Conservation (phyloP, 2,113 vertebrate genomes). For the Bubo scandiacus region DNA sequence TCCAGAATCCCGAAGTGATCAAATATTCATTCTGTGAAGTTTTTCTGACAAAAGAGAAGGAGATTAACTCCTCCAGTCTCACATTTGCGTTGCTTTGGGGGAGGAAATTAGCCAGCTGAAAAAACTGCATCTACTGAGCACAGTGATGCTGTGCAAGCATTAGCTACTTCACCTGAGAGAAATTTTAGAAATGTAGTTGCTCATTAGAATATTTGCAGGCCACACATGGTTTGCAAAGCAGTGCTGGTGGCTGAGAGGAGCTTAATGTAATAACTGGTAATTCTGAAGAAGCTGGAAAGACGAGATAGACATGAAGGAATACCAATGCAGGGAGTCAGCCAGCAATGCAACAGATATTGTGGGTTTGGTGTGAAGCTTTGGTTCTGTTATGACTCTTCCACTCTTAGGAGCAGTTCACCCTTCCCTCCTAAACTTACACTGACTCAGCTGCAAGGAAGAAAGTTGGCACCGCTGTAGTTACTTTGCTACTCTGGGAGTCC, state of each 20-base stretch:
- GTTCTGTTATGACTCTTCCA: not conserved
- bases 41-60: not conserved
- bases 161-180: not conserved
- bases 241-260: not conserved
- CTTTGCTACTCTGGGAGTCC: not conserved
- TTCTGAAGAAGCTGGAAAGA: not conserved
- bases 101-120: not conserved
- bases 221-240: not conserved
- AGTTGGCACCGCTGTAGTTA: not conserved
- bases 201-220: not conserved
- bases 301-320: not conserved
- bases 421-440: not conserved
- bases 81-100: not conserved
- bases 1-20: not conserved
- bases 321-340: accelerated
- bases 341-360: not conserved
- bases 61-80: not conserved
- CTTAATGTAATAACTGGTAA: not conserved
- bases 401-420: not conserved
- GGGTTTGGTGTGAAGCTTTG: not conserved
- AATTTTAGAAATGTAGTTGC: not conserved
- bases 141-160: not conserved
- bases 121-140: not conserved
- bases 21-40: not conserved
- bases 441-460: not conserved